Evolutionary conservation across 1,140 invertebrate genomes (phyloP), one percentile per base, ranked within the genome.

Genomic region (Pogonus chalceus): DNA sequence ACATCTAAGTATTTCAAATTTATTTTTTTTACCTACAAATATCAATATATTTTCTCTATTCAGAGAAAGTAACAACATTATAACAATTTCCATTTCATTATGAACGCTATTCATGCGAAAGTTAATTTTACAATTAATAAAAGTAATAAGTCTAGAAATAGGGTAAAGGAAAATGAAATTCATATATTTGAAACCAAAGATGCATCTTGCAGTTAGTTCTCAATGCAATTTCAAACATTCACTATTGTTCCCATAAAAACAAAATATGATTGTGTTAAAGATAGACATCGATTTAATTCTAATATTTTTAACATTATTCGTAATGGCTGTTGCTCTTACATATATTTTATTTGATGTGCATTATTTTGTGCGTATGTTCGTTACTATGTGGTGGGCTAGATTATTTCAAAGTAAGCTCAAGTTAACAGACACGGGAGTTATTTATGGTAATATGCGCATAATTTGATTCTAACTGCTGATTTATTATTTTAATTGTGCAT

Each of bases 331-430:
- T 31, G 70, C 78, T 9, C 68, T 85, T 20, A 66, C 82, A 10
- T 87, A 85, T 60, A 69, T 84, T n/a, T 73, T 84, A 20, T 83
- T 82, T 67, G 84, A 87, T 67, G 81, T 87, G 0, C 83, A 86
- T 65, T 87, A 87, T 59, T 87, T 85, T 59, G 58, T 86, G 20
- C 74, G 84, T 53, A 74, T 82, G 37, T 66, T 74, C 10, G 76
- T 81, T 35, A 84, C 81, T 0, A 72, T 86, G 1, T 69, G 67
- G 10, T 72, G 74, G 58, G 80, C 80, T 0, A 72, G 80, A 58
- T 60, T 84, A 9, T 81, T 84, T 51, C 74, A 82, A 65, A 79
- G 79, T 60, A 84, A 78, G 62, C 74, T 73, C 51, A 82, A 83
- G 56, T 65, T 84, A 9, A 79, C 81, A 53, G 82, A 85, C 14